Base-by-base conservation (phyloP, 2,113 vertebrate genomes). In the Tauraco erythrolophus region DNA sequence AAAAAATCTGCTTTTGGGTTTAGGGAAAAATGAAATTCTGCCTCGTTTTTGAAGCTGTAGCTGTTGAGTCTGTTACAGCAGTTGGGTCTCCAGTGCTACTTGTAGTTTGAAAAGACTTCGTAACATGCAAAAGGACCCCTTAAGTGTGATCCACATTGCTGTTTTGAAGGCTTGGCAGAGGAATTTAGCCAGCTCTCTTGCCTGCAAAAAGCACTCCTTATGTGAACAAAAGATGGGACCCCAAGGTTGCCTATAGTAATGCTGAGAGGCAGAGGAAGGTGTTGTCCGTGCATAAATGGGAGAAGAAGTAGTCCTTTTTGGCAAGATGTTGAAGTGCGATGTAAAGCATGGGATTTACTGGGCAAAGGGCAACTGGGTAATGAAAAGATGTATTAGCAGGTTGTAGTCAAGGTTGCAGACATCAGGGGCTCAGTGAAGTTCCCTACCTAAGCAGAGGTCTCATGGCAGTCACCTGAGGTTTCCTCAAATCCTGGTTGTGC, bases 391-490 rank as follows among this genome's bases (percentile, higher is more conserved):
- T 66, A 6, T n/a, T 37, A 10, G 71, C 72, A 58, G 37, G 33
- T 56, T 72, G 57, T 48, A 89, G 39, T 30, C 50, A 56, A 88
- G 57, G 45, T 11, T 92, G 75, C n/a, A 85, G 46, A 5, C 24
- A 21, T 12, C 53, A 33, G 30, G 30, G 51, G 9, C 56, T 71
- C 41, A 27, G 22, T 27, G 65, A 53, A 50, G 56, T 64, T 84
- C 46, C 64, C 68, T 54, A 1, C 71, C 35, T 25, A 27, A 74
- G 80, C 51, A 64, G 43, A 87, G 39, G 35, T 87, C 35, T 89
- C 0, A 0, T 33, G 48, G 74, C 64, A 48, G 39, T 60, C 68
- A 68, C 64, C 19, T 0, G 1, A 72, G 71, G 21, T 48, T 91
- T 78, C 74, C 77, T 76, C 84, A 84, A 46, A 45, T 68, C 74